Evolutionary conservation across 2,888 invertebrate species (phyloP).

Genomic region (Agonopterix arenella): DNA sequence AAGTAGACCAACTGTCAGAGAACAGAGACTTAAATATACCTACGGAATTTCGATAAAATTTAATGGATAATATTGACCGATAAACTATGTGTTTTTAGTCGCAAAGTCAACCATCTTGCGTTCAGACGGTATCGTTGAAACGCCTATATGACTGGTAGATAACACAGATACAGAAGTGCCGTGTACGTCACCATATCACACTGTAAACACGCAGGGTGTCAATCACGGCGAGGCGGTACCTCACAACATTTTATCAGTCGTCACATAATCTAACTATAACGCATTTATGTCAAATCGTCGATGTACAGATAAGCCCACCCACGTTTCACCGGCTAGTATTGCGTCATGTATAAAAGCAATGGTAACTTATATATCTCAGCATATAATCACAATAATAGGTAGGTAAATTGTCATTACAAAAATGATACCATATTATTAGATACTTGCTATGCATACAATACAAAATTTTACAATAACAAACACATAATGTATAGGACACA

Average conservation of each 20-base stretch:
- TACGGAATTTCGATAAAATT: background rate
- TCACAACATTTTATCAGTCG: slow-evolving; percentile 71
- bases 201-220: slow-evolving; percentile 65
- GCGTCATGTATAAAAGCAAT: slow-evolving; percentile 47
- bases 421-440: slow-evolving; percentile 22
- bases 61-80: slow-evolving; percentile 2
- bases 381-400: slow-evolving; percentile 23
- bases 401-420: slow-evolving; percentile 34
- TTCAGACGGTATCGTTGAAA: slow-evolving; percentile 38
- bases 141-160: slow-evolving; percentile 54
- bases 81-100: slow-evolving; percentile 11
- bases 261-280: slow-evolving; percentile 72
- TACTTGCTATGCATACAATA: too few relatives aligned
- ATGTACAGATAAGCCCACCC: slow-evolving; percentile 73
- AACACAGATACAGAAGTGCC: slow-evolving; percentile 54
- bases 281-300: slow-evolving; percentile 73
- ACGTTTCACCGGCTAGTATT: slow-evolving; percentile 50
- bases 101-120: slow-evolving; percentile 32
- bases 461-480: too few relatives aligned
- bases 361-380: slow-evolving; percentile 38
- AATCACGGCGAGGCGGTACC: slow-evolving; percentile 70
- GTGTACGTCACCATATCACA: slow-evolving; percentile 56
- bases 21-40: too few relatives aligned
- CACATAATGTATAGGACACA: too few relatives aligned
- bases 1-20: too few relatives aligned